phyloP scores from a whole-genome alignment of 2,888 invertebrate species.

The Geophilus truncorum region DNA sequence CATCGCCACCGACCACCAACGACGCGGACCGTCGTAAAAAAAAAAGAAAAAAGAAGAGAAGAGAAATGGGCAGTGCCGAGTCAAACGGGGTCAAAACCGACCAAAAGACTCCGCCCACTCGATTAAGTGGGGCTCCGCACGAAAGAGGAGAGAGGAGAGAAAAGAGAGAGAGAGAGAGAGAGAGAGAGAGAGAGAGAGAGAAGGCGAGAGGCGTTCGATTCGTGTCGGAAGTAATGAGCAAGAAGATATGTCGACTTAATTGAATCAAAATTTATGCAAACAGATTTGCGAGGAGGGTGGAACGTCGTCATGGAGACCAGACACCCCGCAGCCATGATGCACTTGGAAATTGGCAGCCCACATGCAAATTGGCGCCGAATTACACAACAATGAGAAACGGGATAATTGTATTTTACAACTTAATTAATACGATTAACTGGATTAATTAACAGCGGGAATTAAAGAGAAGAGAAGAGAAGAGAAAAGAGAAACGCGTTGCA shows the following conservation, averaged over 20 bases:
- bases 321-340: constrained; percentile 10
- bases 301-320: neutral
- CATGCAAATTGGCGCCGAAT: constrained; percentile 10
- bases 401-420: constrained; percentile 10
- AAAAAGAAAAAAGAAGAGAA: neutral
- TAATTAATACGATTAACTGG: constrained; percentile 10
- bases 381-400: constrained; percentile 10
- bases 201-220: neutral
- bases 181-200: too few relatives aligned
- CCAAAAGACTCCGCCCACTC: neutral
- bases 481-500: too few relatives aligned
- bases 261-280: constrained; percentile 10
- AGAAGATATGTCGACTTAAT: neutral
- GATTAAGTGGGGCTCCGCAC: neutral
- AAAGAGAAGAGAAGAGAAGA: neutral
- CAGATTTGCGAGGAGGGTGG: neutral
- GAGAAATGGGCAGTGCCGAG: neutral
- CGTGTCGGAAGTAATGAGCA: neutral
- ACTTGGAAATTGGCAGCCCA: constrained; percentile 4
- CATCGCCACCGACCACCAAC: neutral
- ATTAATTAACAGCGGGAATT: neutral
- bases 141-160: too few relatives aligned
- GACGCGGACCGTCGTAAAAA: neutral
- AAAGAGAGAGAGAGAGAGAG: too few relatives aligned
- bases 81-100: neutral